Conservation (phyloP, 2,113 vertebrate species). For the Thalassarche chlororhynchos region DNA sequence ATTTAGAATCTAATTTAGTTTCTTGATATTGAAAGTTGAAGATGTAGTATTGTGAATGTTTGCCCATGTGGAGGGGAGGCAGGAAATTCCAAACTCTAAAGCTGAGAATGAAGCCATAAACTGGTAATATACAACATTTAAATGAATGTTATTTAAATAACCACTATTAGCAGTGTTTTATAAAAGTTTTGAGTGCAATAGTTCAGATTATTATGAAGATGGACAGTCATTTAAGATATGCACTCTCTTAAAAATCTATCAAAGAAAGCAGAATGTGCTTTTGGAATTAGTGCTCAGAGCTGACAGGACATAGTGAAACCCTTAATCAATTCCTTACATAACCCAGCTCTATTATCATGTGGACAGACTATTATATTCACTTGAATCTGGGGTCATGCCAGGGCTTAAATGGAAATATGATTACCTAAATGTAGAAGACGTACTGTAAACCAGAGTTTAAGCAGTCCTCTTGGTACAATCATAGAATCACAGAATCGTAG, state of each 20-base stretch:
- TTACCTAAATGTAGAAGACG: background rate
- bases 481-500: background rate
- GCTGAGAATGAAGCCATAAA: background rate
- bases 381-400: background rate
- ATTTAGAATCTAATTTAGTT: background rate
- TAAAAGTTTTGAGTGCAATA: background rate
- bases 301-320: background rate
- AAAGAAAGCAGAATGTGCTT: background rate
- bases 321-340: constrained; percentile 18
- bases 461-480: background rate
- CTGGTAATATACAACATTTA: background rate
- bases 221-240: background rate
- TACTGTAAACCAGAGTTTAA: background rate
- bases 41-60: background rate
- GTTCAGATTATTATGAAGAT: background rate
- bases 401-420: background rate
- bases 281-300: background rate
- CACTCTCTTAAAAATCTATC: background rate
- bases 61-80: rapidly evolving
- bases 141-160: background rate
- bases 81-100: background rate
- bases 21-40: background rate
- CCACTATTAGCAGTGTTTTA: background rate
- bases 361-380: background rate
- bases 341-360: background rate